phyloP scores from a whole-genome alignment of 2,888 invertebrate genomes.

The Teleogryllus oceanicus region DNA sequence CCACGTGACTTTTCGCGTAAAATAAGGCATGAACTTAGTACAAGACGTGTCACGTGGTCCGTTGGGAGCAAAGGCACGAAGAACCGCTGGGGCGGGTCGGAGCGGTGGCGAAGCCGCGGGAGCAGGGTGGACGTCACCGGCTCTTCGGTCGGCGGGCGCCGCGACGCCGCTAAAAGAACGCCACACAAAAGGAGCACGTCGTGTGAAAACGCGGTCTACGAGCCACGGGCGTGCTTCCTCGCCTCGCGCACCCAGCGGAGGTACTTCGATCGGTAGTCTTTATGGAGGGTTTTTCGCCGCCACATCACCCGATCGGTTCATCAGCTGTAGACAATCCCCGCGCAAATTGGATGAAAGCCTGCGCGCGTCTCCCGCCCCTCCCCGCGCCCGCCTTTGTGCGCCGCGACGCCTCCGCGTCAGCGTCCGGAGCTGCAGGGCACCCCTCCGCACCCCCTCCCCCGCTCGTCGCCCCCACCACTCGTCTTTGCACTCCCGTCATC shows the following conservation, averaged over 20 bases:
- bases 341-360: slow-evolving; percentile 2
- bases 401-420: neutral
- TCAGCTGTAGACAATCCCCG: neutral
- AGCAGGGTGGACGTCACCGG: too few relatives aligned
- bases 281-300: neutral
- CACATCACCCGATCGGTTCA: slow-evolving; percentile 1
- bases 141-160: too few relatives aligned
- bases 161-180: too few relatives aligned
- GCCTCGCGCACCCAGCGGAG: neutral
- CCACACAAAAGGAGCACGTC: too few relatives aligned
- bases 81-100: too few relatives aligned
- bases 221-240: too few relatives aligned
- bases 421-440: neutral
- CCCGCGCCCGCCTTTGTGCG: neutral
- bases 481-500: neutral
- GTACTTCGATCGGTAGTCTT: slow-evolving; percentile 2
- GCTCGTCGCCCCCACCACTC: neutral
- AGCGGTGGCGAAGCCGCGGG: too few relatives aligned
- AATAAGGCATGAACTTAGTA: too few relatives aligned
- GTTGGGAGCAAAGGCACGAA: too few relatives aligned
- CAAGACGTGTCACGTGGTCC: too few relatives aligned
- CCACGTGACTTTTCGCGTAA: too few relatives aligned
- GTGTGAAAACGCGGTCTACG: too few relatives aligned
- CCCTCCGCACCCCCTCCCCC: neutral
- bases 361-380: neutral